A percentile compares a stretch with the other conserved stretches of the same genome.
phyloP scores from a whole-genome alignment of 2,113 vertebrate species.

The Ochotona princeps region DNA sequence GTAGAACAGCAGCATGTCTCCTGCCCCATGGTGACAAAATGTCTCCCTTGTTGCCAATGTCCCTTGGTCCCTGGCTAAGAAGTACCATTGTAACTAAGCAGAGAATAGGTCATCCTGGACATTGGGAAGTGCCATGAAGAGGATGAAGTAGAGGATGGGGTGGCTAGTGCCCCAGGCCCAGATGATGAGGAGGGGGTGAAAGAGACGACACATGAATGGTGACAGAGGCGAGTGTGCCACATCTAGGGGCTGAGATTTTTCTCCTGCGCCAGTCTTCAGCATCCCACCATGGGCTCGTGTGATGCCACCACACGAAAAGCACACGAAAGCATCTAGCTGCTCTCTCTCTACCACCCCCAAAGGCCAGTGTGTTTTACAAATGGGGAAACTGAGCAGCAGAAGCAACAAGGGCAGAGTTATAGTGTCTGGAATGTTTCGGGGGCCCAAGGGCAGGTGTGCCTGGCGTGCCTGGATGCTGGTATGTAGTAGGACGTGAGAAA shows the following conservation, averaged over 20 bases:
- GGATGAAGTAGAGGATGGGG: background rate
- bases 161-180: background rate
- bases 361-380: background rate
- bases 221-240: background rate
- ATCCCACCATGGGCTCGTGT: background rate
- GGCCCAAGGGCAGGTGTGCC: background rate
- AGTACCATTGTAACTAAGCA: background rate
- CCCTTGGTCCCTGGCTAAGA: background rate
- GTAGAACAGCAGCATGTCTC: background rate
- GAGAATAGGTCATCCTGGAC: background rate
- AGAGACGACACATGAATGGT: background rate
- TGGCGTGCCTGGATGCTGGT: accelerated
- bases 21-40: background rate
- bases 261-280: background rate
- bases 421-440: background rate
- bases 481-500: background rate
- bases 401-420: background rate
- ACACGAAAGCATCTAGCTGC: background rate
- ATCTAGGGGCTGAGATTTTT: background rate
- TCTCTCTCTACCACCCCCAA: background rate
- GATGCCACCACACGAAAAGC: too few relatives aligned
- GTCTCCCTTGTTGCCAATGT: background rate
- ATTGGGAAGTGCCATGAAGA: background rate
- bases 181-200: background rate
- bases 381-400: background rate